Conservation (phyloP, 2,797 vertebrate species). For the Steatocranus sp. region DNA sequence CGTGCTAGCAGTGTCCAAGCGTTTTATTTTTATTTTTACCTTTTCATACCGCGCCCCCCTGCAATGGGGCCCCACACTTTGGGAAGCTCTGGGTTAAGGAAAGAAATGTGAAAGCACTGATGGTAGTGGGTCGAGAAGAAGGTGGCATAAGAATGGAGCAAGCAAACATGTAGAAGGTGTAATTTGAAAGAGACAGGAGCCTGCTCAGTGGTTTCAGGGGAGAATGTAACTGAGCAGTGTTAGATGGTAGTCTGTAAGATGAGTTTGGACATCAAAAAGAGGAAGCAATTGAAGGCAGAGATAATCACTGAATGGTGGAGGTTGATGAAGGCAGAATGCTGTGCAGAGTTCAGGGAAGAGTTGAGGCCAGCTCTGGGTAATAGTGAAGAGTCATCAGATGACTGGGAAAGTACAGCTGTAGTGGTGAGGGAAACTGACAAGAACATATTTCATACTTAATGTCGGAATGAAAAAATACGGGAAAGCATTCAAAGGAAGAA, state of each 20-base stretch:
- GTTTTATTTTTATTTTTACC: no score
- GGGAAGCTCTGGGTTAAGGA: accelerated
- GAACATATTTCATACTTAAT: not conserved
- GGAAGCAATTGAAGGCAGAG: not conserved
- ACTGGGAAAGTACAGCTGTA: not conserved
- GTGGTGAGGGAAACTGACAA: not conserved
- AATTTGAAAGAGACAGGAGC: not conserved
- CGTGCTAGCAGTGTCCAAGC: no score
- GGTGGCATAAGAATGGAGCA: not conserved
- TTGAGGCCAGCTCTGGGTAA: not conserved
- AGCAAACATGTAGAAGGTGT: not conserved
- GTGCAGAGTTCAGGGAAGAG: not conserved
- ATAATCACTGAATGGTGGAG: not conserved
- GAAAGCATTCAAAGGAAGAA: not conserved
- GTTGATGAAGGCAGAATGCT: not conserved
- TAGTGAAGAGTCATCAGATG: not conserved
- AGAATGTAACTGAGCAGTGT: not conserved
- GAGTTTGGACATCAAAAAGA: not conserved
- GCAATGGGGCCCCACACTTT: no score
- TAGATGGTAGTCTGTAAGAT: not conserved
- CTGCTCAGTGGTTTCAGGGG: not conserved
- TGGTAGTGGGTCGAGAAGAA: not conserved
- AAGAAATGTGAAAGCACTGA: not conserved
- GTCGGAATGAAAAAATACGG: not conserved
- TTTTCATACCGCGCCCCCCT: no score